phyloP scores from a whole-genome alignment of 2,113 vertebrate genomes.

The Mohoua ochrocephala region DNA sequence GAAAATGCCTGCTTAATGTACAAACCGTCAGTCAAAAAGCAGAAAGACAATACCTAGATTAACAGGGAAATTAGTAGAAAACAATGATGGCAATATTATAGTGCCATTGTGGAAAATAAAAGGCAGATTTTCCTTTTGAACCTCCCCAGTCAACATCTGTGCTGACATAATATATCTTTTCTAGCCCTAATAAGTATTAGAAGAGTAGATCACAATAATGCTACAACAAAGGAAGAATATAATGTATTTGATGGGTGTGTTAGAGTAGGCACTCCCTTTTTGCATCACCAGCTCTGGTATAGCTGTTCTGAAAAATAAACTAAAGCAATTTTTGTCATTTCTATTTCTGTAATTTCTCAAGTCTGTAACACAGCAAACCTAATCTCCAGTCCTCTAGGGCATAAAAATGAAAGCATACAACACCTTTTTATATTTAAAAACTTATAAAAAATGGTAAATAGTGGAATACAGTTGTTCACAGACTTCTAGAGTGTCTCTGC shows the following conservation, averaged over 20 bases:
- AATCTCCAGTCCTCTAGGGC: background rate
- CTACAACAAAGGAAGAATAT: background rate
- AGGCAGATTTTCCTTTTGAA: background rate
- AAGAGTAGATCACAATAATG: background rate
- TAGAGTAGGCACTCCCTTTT: background rate
- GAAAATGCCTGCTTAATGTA: background rate
- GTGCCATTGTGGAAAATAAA: background rate
- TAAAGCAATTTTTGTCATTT: background rate
- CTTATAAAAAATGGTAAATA: background rate
- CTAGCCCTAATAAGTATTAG: background rate
- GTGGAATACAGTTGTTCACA: background rate
- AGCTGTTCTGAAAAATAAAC: background rate
- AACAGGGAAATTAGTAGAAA: background rate
- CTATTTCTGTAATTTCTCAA: background rate
- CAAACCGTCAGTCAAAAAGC: background rate
- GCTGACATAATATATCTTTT: background rate
- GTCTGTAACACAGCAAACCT: background rate
- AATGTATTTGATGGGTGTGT: background rate
- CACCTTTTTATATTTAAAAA: background rate
- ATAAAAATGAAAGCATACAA: background rate
- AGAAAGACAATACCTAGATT: background rate
- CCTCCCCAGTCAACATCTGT: background rate
- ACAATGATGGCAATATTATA: background rate
- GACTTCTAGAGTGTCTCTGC: background rate
- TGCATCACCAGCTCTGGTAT: background rate